Evolutionary conservation across 2,113 vertebrate genomes (phyloP), one percentile per base, ranked within the genome.

Genomic region (Aramus guarauna): DNA sequence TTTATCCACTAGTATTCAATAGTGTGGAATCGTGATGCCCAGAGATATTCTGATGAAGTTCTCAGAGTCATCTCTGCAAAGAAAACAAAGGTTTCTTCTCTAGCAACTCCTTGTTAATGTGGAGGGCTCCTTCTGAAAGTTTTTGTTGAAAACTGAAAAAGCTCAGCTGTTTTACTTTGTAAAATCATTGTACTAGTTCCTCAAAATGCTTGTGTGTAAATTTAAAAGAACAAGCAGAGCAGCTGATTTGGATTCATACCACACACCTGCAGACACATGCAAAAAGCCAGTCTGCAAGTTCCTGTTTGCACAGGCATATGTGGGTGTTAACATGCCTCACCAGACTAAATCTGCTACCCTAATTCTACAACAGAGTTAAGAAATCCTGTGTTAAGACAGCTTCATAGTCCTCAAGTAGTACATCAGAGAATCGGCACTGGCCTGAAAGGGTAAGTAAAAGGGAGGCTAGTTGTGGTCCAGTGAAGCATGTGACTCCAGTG

Each of bases 391-490:
- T 64, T 90, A 45, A 64, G 41, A 45, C 10, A 59, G 37, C 2
- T 79, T 79, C 58, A 24, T 52, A 56, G 22, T n/a, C 45, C 29
- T 90, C n/a, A 32, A 45, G 50, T 5, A 62, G 53, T 55, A 19
- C 13, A 24, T 69, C 22, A 59, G 58, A 87, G 39, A 22, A 18
- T 27, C 3, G 3, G 15, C 17, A 8, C 15, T 52, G 55, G 12
- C 29, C 85, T 56, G 52, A 56, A 75, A 53, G 34, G 6, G 13
- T 34, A n/a, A 13, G 21, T 59, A 43, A 69, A 79, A 69, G 15
- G 21, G 23, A 39, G 7, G 12, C 39, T 73, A 13, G 23, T 30
- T 76, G 36, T 58, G 67, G 36, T 6, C 11, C 0, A 0, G 43
- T 39, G 14, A 2, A 32, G 10, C 34, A 9, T 56, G 32, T 4